Evolutionary conservation across 2,113 vertebrate species (phyloP).

Genomic region (Cnemophilus loriae): DNA sequence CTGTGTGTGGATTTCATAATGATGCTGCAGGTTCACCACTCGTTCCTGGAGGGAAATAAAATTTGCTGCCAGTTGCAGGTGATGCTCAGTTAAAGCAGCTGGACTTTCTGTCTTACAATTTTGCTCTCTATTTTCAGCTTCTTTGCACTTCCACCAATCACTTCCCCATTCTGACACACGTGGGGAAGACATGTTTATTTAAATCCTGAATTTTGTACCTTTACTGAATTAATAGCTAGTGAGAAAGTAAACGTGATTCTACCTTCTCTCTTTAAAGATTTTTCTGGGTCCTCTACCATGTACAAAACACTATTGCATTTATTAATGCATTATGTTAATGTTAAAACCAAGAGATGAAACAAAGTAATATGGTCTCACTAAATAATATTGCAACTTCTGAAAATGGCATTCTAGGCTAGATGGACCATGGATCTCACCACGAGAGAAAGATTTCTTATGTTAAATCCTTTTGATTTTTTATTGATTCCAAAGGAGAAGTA

Average conservation of each 20-base stretch:
- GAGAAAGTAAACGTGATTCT: not conserved
- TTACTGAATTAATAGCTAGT: not conserved
- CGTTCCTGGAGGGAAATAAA: not conserved
- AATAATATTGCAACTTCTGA: not conserved
- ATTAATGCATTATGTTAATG: not conserved
- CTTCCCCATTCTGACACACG: not conserved
- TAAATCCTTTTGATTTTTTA: not conserved
- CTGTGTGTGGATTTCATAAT: not conserved
- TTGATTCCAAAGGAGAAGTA: not conserved
- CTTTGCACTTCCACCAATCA: not conserved
- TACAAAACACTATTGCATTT: not conserved
- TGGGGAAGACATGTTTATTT: not conserved
- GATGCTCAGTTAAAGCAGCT: not conserved
- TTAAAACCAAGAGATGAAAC: not conserved
- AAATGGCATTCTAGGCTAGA: not conserved
- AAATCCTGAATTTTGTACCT: not conserved
- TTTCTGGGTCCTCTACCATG: not conserved
- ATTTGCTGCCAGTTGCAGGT: not conserved
- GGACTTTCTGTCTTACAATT: not conserved
- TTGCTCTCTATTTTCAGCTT: not conserved
- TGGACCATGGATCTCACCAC: not conserved
- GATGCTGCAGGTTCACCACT: not conserved
- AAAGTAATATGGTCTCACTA: not conserved
- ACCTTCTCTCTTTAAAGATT: not conserved
- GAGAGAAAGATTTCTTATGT: not conserved